Evolutionary conservation across 2,888 invertebrate species (phyloP), one percentile per base, ranked within the genome.

Genomic region (Dryomyza anilis): DNA sequence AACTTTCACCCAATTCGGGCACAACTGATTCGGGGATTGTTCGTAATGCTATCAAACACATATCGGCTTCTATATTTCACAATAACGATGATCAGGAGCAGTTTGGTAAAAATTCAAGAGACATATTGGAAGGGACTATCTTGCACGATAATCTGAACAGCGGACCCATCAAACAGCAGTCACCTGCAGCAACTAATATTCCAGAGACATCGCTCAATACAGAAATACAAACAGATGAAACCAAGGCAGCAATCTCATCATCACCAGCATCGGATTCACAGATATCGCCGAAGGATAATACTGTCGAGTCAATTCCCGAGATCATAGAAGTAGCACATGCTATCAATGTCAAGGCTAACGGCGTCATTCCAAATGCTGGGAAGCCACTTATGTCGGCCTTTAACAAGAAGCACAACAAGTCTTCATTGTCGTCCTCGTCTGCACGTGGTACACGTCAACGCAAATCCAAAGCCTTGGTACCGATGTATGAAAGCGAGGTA

Each of bases 401-500:
- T 65, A 82, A 76, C 63, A 82, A 81, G 65, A 83, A 81, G 71
- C 57, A 78, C 23, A 82, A 79, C 52, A 81, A 81, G 67, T n/a
- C n/a, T n/a, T n/a, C n/a, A n/a, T n/a, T n/a, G n/a, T n/a, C n/a
- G n/a, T n/a, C n/a, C n/a, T 73, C 74, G 62, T 74, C 80, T 8
- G 39, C 64, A 39, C 76, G 80, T 59, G 69, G 79, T 7, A 75
- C 76, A 25, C 76, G 78, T 30, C 71, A 85, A 58, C 76, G 81
- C 36, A 81, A 81, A 62, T 85, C 86, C 14, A 82, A 82, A 68
- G 82, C 85, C 10, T 74, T 85, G 48, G 83, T 85, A 46, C 83
- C 86, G 43, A 86, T 86, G 83, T 87, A 87, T 71, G 87, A 87
- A 73, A 87, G 87, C 76, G 87, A 87, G 75, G 86, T 86, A 69